Percentiles rank a stretch among this genome's conserved stretches.
Evolutionary conservation across 2,797 vertebrate species (phyloP).

Genomic region (Apogon hyalosoma): DNA sequence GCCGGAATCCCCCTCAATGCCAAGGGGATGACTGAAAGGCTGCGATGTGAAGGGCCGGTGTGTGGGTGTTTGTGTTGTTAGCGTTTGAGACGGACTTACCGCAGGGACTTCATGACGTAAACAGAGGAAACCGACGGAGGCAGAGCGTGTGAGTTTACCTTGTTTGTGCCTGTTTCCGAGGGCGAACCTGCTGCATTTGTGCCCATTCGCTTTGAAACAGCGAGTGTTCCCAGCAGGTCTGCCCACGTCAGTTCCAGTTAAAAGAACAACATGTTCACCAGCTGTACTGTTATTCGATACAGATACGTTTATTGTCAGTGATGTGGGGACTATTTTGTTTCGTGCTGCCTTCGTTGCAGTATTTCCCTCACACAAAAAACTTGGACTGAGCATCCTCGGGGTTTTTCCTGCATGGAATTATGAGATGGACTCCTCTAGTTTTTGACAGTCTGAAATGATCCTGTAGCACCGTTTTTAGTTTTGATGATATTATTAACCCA

Average conservation of each 20-base stretch:
- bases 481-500: too few relatives aligned
- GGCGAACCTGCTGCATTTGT: conserved; percentile 32
- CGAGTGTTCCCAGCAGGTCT: conserved; percentile 24
- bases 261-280: conserved; percentile 25
- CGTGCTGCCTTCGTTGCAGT: conserved; percentile 3
- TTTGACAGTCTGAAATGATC: too few relatives aligned
- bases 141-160: conserved; percentile 22
- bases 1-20: conserved; percentile 55
- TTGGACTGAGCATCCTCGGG: conserved; percentile 3
- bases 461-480: too few relatives aligned
- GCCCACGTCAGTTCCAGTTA: conserved; percentile 61
- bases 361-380: background rate
- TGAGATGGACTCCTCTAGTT: too few relatives aligned
- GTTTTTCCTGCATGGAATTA: too few relatives aligned
- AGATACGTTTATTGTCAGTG: conserved; percentile 2
- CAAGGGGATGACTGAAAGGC: conserved; percentile 63
- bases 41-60: conserved; percentile 10
- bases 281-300: conserved; percentile 19
- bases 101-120: conserved; percentile 59
- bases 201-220: conserved; percentile 22
- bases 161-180: conserved; percentile 55
- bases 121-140: conserved; percentile 27
- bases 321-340: conserved; percentile 30
- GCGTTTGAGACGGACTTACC: conserved; percentile 27
- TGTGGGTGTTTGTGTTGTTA: conserved; percentile 26